A percentile compares a stretch with the other conserved stretches of the same genome.
Evolutionary conservation across 2,797 vertebrate genomes (phyloP).

Genomic region (Chiloscyllium punctatum): DNA sequence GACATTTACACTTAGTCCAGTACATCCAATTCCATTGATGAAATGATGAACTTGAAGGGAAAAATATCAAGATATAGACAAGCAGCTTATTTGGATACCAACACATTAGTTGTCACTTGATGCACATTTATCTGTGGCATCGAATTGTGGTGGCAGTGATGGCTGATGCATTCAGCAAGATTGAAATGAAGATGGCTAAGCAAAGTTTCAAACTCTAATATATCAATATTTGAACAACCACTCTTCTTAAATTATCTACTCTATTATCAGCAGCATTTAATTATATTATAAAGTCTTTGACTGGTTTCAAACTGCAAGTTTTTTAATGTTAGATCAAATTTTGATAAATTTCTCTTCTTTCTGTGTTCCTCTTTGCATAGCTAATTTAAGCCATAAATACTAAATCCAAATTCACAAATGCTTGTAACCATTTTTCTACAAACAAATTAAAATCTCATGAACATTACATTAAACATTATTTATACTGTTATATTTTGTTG

Average conservation of each 20-base stretch:
- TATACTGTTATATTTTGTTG: background rate
- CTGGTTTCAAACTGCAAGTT: background rate
- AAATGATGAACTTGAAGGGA: background rate
- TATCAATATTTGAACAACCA: slow-evolving; percentile 23
- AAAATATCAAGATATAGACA: slow-evolving; percentile 6
- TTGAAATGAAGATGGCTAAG: background rate
- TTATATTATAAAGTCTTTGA: slow-evolving; percentile 11
- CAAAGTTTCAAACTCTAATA: background rate
- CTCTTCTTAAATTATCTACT: background rate
- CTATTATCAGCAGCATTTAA: background rate
- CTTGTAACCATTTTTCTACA: background rate
- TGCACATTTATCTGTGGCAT: background rate
- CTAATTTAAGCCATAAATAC: background rate
- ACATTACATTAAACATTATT: background rate
- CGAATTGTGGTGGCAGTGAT: background rate
- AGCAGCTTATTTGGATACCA: background rate
- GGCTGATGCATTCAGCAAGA: background rate
- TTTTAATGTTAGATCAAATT: background rate
- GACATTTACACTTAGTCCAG: background rate
- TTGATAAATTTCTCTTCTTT: background rate
- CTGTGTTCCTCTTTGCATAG: background rate
- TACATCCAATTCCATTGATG: background rate
- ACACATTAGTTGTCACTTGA: background rate
- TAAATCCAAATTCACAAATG: background rate
- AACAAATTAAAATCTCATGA: background rate